Evolutionary conservation across 2,888 invertebrate species (phyloP), one percentile per base, ranked within the genome.

Genomic region (Encarsia formosa): DNA sequence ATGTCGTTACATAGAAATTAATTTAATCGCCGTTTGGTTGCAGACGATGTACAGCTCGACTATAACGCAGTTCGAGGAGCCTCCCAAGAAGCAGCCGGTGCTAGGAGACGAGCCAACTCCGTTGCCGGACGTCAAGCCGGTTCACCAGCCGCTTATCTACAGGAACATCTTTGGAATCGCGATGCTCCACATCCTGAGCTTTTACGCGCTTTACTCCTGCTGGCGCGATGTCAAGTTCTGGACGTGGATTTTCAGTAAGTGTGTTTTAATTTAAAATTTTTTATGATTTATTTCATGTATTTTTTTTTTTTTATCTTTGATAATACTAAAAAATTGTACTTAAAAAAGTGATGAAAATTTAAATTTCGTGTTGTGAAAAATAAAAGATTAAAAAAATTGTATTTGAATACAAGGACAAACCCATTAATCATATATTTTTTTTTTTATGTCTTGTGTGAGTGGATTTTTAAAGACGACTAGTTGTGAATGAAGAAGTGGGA

Each of bases 181-280:
- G 2, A 8, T 77, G 9, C 71, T 82, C 26, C 84, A 84, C 59
- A 13, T 81, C 1, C 52, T 76, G 0, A 74, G 76, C 2, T 0
- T 79, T 0, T 61, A 76, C 51, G 72, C 74, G 50, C 63, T 79
- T 5, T 0, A 72, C 5, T 63, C 66, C n/a, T 74, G 62, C 62
- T 70, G 70, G 53, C 50, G 59, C 5, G 52, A 68, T 35, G 62
- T 78, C 56, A 62, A 74, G 54, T 48, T 79, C 56, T 71, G 74
- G 58, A 79, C 83, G 1, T 63, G 77, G 29, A 8, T 79, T n/a
- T 85, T 79, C 66, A 77, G 86, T 86, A 73, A 82, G 84, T 79
- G n/a, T n/a, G n/a, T n/a, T n/a, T n/a, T n/a, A n/a, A n/a, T n/a
- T n/a, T n/a, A n/a, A n/a, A n/a, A n/a, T 23, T 11, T 6, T 37